Evolutionary conservation across 2,888 invertebrate species (phyloP).

Genomic region (Eilema sororculum): DNA sequence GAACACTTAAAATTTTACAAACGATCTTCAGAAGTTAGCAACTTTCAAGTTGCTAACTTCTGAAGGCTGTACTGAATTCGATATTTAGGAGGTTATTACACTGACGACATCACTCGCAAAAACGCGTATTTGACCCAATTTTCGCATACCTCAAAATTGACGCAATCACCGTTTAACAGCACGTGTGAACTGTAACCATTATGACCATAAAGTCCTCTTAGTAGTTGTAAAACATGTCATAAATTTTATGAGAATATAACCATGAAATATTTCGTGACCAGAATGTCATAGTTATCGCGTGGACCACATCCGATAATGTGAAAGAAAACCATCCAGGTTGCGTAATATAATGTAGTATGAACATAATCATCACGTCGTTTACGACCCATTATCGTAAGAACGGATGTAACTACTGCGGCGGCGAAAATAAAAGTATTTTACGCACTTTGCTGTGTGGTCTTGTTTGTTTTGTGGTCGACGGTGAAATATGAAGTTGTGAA

Average conservation of each 20-base stretch:
- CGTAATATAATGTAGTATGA: conserved; percentile 31
- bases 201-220: conserved; percentile 17
- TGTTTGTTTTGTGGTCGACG: conserved; percentile 31
- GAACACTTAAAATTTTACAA: background rate
- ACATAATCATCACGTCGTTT: conserved; percentile 38
- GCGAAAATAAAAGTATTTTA: conserved; percentile 37
- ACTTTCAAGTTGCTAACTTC: background rate
- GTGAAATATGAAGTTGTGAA: conserved; percentile 38
- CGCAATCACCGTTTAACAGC: background rate
- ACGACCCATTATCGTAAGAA: conserved; percentile 26
- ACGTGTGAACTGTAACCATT: conserved; percentile 19
- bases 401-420: conserved; percentile 45
- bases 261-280: conserved; percentile 29
- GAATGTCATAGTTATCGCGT: conserved; percentile 25
- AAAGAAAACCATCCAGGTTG: conserved; percentile 37
- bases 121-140: conserved; percentile 4
- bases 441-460: conserved; percentile 17
- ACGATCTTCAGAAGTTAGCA: background rate
- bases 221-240: conserved; percentile 10
- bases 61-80: background rate
- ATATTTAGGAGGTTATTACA: background rate
- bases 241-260: conserved; percentile 26
- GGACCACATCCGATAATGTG: conserved; percentile 42
- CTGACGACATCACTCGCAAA: conserved; percentile 5
- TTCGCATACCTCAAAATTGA: conserved; percentile 5